These are phyloP conservation scores for Ectemnius continuus DNA, from an alignment of 2,888 invertebrate genomes.

Conservation along the genomic window DNA sequence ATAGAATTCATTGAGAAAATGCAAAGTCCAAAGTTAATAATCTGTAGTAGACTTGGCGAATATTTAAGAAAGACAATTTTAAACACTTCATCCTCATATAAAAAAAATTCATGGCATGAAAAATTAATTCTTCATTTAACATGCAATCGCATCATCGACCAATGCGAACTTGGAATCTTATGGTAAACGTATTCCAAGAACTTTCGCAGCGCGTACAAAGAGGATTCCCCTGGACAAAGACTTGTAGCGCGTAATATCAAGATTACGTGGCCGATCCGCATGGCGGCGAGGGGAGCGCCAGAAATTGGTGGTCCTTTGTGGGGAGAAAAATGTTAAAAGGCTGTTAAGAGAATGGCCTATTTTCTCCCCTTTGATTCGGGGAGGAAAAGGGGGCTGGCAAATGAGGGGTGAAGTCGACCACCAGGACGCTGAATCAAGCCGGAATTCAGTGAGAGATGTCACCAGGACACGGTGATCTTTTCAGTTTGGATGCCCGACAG, in stretches of 20 bases:
- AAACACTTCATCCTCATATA: too few relatives aligned
- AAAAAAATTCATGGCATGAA: too few relatives aligned
- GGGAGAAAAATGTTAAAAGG: not conserved
- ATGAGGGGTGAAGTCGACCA: constrained; percentile 6
- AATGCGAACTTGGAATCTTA: too few relatives aligned
- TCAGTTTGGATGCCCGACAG: constrained; percentile 46
- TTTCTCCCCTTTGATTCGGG: constrained; percentile 10
- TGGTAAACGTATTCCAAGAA: too few relatives aligned
- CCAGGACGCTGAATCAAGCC: not conserved
- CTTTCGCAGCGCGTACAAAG: not conserved
- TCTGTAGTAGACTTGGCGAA: too few relatives aligned
- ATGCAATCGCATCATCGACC: too few relatives aligned
- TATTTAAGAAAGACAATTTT: too few relatives aligned
- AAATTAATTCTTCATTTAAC: too few relatives aligned
- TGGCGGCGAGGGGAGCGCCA: not conserved
- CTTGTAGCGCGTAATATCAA: not conserved
- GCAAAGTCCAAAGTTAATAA: too few relatives aligned
- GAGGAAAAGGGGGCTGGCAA: not conserved
- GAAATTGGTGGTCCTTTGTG: not conserved
- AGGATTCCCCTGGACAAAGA: not conserved
- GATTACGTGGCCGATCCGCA: too few relatives aligned
- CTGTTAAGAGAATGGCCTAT: constrained; percentile 1
- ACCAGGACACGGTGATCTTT: constrained; percentile 43
- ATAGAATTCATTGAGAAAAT: too few relatives aligned
- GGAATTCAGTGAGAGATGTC: constrained; percentile 42